These are phyloP conservation scores for Caenorhabditis angaria DNA, from an alignment of 2,888 invertebrate genomes.

Conservation along the genomic window DNA sequence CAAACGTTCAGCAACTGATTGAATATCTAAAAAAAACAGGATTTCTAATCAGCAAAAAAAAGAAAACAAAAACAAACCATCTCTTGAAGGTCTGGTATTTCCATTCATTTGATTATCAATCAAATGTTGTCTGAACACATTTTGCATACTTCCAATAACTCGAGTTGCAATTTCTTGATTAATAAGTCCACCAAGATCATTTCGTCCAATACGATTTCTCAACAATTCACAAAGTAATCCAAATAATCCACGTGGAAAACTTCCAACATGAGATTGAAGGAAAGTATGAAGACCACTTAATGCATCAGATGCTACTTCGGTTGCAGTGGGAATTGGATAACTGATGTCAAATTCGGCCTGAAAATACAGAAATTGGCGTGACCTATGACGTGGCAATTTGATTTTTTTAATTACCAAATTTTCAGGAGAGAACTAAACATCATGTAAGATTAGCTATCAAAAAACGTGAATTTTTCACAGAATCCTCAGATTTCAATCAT, in stretches of 20 bases:
- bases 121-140: background rate
- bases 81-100: constrained; percentile 5
- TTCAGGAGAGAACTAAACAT: no score
- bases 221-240: background rate
- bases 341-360: background rate
- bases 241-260: background rate
- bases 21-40: constrained; percentile 1
- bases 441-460: no score
- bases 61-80: background rate
- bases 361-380: no score
- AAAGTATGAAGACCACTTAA: background rate
- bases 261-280: background rate
- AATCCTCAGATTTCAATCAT: no score
- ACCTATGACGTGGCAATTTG: no score
- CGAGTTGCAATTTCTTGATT: background rate
- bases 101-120: constrained; percentile 14
- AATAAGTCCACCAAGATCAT: background rate
- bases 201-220: background rate
- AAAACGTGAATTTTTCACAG: no score
- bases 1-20: constrained; percentile 2
- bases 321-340: background rate
- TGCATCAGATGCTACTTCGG: background rate
- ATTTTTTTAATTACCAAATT: no score
- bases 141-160: background rate
- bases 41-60: background rate